Conservation (phyloP, 2,113 vertebrate genomes). For the Myodes glareolus region DNA sequence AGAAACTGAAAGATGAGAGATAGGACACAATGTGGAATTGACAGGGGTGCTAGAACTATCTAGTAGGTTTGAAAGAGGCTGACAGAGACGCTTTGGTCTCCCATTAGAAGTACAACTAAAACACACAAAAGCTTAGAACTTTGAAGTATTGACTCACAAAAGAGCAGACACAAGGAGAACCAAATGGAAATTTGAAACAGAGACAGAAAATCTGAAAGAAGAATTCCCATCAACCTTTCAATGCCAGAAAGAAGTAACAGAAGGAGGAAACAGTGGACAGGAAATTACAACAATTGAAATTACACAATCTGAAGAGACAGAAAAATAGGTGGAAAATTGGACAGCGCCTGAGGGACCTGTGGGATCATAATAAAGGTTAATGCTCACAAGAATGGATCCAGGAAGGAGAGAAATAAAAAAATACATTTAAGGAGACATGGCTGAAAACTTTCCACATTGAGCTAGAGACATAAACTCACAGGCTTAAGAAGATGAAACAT, state of each 20-base stretch:
- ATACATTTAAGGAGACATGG: background rate
- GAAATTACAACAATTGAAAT: background rate
- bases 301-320: background rate
- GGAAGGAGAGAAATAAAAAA: background rate
- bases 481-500: background rate
- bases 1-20: background rate
- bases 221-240: background rate
- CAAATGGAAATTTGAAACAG: background rate
- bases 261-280: background rate
- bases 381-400: background rate
- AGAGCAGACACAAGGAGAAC: background rate
- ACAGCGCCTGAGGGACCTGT: background rate
- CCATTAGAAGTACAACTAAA: background rate
- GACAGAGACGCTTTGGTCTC: background rate
- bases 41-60: background rate
- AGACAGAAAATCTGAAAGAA: background rate
- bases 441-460: background rate
- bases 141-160: background rate
- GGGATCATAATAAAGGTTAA: background rate
- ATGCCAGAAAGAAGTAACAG: background rate
- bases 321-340: conserved; percentile 16
- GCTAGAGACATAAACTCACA: background rate
- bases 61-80: background rate
- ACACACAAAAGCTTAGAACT: background rate
- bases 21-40: background rate